phyloP scores from a whole-genome alignment of 92 coral and sea anemone genomes.

The Nematostella vectensis region DNA sequence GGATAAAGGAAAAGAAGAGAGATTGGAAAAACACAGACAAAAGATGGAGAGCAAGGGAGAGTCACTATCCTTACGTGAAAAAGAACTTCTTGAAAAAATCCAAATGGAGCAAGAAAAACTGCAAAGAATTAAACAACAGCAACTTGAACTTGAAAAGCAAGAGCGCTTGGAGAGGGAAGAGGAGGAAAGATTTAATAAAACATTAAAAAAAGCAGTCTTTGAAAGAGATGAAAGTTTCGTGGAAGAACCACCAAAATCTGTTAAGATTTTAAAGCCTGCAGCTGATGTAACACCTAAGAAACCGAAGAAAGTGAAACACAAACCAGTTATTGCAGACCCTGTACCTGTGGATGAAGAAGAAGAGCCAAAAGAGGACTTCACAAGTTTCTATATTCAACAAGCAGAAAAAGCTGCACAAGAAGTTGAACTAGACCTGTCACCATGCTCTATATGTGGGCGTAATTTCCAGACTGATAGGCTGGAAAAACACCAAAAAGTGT shows the following conservation, averaged over 20 bases:
- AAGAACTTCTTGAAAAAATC: constrained; percentile 62
- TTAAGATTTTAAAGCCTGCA: background rate
- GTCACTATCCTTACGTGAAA: constrained; percentile 57
- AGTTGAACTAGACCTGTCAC: constrained; percentile 32
- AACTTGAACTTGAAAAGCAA: constrained; percentile 61
- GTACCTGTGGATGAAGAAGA: constrained; percentile 8
- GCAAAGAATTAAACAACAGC: constrained; percentile 47
- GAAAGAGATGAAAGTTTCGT: background rate
- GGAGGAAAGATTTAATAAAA: background rate
- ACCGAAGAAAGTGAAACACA: background rate
- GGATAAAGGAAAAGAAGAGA: constrained; percentile 39
- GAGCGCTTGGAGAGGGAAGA: constrained; percentile 44
- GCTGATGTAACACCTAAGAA: constrained; percentile 5
- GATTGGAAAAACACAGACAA: constrained; percentile 40
- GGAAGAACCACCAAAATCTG: background rate
- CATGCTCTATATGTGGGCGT: constrained; percentile 88
- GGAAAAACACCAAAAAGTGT: constrained; percentile 72
- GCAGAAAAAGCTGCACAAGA: constrained; percentile 28
- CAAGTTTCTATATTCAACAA: constrained; percentile 40
- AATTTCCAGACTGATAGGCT: constrained; percentile 79
- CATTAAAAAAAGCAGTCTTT: background rate
- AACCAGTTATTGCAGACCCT: constrained; percentile 1
- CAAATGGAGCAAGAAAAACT: constrained; percentile 59
- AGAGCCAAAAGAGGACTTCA: constrained; percentile 28
- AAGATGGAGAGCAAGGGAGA: constrained; percentile 5